A percentile compares a stretch with the other conserved stretches of the same genome.
phyloP scores from a whole-genome alignment of 2,888 invertebrate species.

The Watsonalla cultraria region DNA sequence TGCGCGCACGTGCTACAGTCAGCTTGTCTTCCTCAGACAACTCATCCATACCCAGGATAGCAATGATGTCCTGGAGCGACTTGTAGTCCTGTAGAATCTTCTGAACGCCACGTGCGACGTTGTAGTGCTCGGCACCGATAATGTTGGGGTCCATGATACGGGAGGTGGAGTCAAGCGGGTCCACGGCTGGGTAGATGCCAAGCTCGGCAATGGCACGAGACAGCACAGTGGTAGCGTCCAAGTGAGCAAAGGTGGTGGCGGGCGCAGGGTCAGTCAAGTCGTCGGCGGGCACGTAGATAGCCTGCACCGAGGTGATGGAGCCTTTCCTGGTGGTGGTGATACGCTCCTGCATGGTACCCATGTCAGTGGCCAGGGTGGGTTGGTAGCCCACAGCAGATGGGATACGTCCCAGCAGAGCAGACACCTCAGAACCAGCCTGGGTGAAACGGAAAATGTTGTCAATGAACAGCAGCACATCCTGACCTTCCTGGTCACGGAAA shows the following conservation, averaged over 20 bases:
- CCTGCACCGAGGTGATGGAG: constrained; percentile 97
- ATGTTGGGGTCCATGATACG: constrained; percentile 97
- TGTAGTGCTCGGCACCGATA: constrained; percentile 94
- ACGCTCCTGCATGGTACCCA: constrained; percentile 98
- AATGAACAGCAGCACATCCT: constrained; percentile 96
- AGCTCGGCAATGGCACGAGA: constrained; percentile 95
- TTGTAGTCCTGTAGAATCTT: constrained; percentile 93
- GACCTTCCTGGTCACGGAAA: constrained; percentile 96
- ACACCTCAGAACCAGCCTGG: constrained; percentile 93
- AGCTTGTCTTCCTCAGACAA: constrained; percentile 86
- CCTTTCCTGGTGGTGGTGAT: constrained; percentile 97
- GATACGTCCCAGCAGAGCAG: constrained; percentile 96
- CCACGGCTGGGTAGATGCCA: constrained; percentile 96
- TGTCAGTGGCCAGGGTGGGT: constrained; percentile 96
- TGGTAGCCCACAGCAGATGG: constrained; percentile 98
- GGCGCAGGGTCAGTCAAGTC: constrained; percentile 98
- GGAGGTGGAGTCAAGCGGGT: constrained; percentile 95
- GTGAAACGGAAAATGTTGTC: constrained; percentile 98
- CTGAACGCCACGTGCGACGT: constrained; percentile 93
- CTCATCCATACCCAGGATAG: constrained; percentile 87
- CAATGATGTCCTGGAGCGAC: constrained; percentile 91
- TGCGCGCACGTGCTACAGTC: constrained; percentile 92
- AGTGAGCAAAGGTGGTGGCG: constrained; percentile 96
- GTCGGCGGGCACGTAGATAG: constrained; percentile 97
- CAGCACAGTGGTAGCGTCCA: constrained; percentile 96